These are phyloP conservation scores for Globia sparganii DNA, from an alignment of 2,888 invertebrate species.

Conservation along the genomic window DNA sequence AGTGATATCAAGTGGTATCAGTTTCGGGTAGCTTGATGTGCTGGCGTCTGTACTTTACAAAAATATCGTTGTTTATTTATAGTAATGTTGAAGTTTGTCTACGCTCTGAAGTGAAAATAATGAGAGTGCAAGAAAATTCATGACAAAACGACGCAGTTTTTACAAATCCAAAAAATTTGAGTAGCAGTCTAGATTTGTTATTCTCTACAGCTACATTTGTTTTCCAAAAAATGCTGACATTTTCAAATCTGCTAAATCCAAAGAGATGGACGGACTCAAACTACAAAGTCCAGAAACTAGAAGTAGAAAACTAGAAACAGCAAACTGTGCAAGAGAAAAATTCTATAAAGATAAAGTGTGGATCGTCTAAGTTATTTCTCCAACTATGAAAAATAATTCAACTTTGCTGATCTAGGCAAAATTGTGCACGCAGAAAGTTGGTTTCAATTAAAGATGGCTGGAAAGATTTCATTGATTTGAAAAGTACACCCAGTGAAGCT, in stretches of 20 bases:
- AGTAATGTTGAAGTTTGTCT: too few species aligned
- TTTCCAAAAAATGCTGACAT: constrained; percentile 20
- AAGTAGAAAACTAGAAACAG: constrained; percentile 7
- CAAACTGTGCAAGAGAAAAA: constrained; percentile 18
- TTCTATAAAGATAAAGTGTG: constrained; percentile 22
- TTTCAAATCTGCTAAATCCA: constrained; percentile 19
- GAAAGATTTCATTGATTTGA: neutral
- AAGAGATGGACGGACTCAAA: constrained; percentile 16
- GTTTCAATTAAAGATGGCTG: constrained; percentile 9
- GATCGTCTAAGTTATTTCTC: constrained; percentile 24
- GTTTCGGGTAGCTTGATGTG: too few species aligned
- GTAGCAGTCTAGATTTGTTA: neutral
- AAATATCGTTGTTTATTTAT: neutral
- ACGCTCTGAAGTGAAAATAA: neutral
- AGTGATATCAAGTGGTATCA: too few species aligned
- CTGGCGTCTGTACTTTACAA: neutral
- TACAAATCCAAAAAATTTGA: neutral
- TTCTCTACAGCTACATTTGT: neutral
- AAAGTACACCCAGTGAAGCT: neutral
- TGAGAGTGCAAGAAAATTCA: neutral
- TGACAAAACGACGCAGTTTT: neutral
- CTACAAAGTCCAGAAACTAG: constrained; percentile 7
- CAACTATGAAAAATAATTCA: neutral
- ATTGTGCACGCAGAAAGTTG: neutral
- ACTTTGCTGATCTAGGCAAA: constrained; percentile 25